Evolutionary conservation across 2,888 invertebrate species (phyloP).

Genomic region (Desoria tigrina): DNA sequence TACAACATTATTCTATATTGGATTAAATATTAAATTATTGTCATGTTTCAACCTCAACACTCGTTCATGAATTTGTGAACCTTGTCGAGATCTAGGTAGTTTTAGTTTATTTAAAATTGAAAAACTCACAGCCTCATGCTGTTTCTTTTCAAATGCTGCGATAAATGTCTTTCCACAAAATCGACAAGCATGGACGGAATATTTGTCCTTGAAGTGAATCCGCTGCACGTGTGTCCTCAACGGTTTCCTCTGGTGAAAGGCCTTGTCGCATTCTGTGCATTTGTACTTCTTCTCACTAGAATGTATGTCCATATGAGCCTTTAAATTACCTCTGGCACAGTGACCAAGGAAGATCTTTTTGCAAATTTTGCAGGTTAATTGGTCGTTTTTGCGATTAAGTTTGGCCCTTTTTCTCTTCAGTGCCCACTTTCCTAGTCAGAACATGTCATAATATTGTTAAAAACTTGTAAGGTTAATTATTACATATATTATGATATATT

Average conservation of each 20-base stretch:
- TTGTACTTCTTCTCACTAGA: not conserved
- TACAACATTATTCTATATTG: not conserved
- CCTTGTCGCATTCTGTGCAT: not conserved
- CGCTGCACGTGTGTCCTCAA: not conserved
- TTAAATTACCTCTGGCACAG: not conserved
- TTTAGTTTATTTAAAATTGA: too few species aligned
- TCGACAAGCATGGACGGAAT: not conserved
- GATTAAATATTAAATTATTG: not conserved
- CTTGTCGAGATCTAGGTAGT: too few species aligned
- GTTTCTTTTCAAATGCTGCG: not conserved
- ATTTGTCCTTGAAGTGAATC: not conserved
- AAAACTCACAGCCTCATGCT: not conserved
- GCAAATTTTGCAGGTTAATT: constrained; percentile 1
- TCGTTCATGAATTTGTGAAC: too few species aligned
- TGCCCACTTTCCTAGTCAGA: not conserved
- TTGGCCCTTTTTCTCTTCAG: not conserved
- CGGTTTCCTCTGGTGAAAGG: not conserved
- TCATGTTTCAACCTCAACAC: not conserved
- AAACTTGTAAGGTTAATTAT: not conserved
- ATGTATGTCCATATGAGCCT: constrained; percentile 3
- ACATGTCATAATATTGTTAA: not conserved
- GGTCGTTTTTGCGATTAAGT: not conserved
- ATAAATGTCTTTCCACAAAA: not conserved
- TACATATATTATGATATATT: too few species aligned
- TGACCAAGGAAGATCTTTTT: not conserved